Evolutionary conservation across 2,113 vertebrate genomes (phyloP).

Genomic region (Drymodes brunneopygia): DNA sequence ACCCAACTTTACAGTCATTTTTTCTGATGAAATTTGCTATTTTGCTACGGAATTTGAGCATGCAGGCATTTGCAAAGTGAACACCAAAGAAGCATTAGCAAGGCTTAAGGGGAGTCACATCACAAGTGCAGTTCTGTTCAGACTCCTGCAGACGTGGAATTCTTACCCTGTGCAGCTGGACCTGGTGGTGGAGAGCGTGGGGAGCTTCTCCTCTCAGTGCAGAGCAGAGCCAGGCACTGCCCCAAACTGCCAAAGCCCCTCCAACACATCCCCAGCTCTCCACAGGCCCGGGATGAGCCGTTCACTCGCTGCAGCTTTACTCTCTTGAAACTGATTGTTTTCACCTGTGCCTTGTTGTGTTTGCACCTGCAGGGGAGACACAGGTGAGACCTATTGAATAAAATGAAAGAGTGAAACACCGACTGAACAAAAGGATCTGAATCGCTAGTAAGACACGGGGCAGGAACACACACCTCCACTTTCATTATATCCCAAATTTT

Average conservation of each 20-base stretch:
- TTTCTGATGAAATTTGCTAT: neutral
- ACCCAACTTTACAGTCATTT: neutral
- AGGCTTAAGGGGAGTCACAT: neutral
- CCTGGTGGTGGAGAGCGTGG: fast-evolving
- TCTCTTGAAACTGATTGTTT: neutral
- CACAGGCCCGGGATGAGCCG: too few species aligned
- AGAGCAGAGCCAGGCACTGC: neutral
- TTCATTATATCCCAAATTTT: neutral
- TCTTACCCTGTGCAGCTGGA: neutral
- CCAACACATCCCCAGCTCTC: fast-evolving
- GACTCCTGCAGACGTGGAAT: fast-evolving
- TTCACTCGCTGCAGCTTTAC: fast-evolving
- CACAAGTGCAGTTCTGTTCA: neutral
- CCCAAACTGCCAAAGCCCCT: too few species aligned
- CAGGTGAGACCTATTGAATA: neutral
- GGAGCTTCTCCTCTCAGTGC: fast-evolving
- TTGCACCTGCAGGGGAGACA: neutral
- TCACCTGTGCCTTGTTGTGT: neutral
- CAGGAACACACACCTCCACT: neutral
- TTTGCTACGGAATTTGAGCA: neutral
- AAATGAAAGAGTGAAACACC: neutral
- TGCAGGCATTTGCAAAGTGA: neutral
- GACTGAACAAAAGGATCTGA: neutral
- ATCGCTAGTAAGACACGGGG: too few species aligned
- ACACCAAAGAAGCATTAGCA: neutral